phyloP scores from a whole-genome alignment of 2,888 invertebrate genomes.

The Lordiphosa andalusiaca region DNA sequence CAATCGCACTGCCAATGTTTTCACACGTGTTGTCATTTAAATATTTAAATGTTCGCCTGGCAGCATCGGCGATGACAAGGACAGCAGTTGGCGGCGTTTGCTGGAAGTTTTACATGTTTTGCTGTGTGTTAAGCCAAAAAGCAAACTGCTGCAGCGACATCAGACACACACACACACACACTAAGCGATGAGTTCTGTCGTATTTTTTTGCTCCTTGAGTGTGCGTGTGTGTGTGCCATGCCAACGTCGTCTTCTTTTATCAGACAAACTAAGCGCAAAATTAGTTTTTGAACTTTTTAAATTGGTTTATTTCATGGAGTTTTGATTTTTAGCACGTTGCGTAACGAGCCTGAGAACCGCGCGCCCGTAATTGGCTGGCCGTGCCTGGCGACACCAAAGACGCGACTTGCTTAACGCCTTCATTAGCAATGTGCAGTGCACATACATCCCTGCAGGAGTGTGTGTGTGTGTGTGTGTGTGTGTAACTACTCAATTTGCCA shows the following conservation, averaged over 20 bases:
- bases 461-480: constrained; percentile 41
- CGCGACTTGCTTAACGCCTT: constrained; percentile 59
- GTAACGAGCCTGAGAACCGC: constrained; percentile 65
- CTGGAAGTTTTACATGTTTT: constrained; percentile 65
- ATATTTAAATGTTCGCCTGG: constrained; percentile 65
- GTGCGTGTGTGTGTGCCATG: constrained; percentile 22
- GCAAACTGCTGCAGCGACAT: constrained; percentile 62
- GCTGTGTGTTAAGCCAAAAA: constrained; percentile 57
- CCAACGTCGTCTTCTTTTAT: constrained; percentile 63
- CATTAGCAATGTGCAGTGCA: constrained; percentile 45
- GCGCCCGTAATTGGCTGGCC: constrained; percentile 61
- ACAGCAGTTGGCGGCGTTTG: constrained; percentile 21
- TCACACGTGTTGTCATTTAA: constrained; percentile 69
- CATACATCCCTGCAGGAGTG: constrained; percentile 11
- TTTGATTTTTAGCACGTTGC: constrained; percentile 73
- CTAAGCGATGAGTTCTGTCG: constrained; percentile 25
- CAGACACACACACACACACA: constrained; percentile 25
- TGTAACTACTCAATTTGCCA: constrained; percentile 69
- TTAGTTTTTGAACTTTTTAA: constrained; percentile 77
- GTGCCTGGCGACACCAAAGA: constrained; percentile 30
- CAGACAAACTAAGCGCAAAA: constrained; percentile 77
- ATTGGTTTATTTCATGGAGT: constrained; percentile 76
- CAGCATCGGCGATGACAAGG: constrained; percentile 60
- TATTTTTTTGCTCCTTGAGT: constrained; percentile 22
- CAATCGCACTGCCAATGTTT: constrained; percentile 54